Conservation (phyloP, 2,113 vertebrate genomes). For the Myrmecobius fasciatus region DNA sequence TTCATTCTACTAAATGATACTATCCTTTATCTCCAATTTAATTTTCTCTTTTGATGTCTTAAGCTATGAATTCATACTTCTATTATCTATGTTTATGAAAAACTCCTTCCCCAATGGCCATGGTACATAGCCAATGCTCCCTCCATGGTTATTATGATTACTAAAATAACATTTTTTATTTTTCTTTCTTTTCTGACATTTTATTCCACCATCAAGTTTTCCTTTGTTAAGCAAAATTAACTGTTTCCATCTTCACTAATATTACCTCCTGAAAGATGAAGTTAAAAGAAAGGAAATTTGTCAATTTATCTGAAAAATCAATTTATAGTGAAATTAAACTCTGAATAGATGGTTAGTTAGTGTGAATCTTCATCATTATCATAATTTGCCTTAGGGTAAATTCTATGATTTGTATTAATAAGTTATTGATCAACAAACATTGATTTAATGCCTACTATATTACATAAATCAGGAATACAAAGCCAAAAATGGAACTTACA, state of each 20-base stretch:
- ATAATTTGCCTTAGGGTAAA: background rate
- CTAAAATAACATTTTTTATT: background rate
- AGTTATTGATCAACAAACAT: background rate
- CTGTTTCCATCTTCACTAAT: background rate
- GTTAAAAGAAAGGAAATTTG: background rate
- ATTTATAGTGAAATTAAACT: background rate
- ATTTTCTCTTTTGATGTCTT: background rate
- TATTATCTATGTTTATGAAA: background rate
- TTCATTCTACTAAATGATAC: background rate
- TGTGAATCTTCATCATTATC: background rate
- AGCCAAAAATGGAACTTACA: background rate
- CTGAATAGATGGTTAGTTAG: background rate
- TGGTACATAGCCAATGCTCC: background rate
- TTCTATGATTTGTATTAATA: background rate
- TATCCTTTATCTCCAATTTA: background rate
- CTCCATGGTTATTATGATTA: background rate
- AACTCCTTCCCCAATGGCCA: background rate
- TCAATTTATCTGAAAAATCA: background rate
- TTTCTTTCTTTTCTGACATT: background rate
- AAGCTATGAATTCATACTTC: background rate
- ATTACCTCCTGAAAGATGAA: background rate
- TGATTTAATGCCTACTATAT: background rate
- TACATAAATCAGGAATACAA: background rate
- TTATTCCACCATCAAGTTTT: background rate
- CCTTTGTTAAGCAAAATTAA: background rate